phyloP scores from a whole-genome alignment of 2,797 vertebrate species.

The Pangasius krempfi region DNA sequence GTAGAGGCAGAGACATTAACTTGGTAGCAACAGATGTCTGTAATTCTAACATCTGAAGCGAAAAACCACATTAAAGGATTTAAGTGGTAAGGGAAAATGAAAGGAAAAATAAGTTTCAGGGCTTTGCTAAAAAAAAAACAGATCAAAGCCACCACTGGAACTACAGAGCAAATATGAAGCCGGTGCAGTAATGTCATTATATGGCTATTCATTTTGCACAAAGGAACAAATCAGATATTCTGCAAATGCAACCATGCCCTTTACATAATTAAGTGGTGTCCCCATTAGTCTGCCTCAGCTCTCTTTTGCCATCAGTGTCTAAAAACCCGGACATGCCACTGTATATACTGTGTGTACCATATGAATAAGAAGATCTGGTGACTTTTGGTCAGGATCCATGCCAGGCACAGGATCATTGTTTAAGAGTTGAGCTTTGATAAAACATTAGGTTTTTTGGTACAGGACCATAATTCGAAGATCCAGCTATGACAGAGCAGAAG shows the following conservation, averaged over 20 bases:
- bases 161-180: not conserved
- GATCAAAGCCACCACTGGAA: not conserved
- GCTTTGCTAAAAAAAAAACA: not conserved
- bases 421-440: not conserved
- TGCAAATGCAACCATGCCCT: not conserved
- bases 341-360: not conserved
- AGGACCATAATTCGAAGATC: not conserved
- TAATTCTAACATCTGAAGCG: not conserved
- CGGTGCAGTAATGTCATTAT: not conserved
- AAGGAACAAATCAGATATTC: constrained; percentile 20
- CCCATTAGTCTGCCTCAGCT: not conserved
- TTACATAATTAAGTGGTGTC: not conserved
- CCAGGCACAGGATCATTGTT: not conserved
- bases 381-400: not conserved
- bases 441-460: not conserved
- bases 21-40: not conserved
- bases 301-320: not conserved
- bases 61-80: not conserved
- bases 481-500: not conserved
- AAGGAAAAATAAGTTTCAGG: not conserved
- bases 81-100: not conserved
- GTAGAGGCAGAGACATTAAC: not conserved
- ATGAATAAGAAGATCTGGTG: not conserved
- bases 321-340: not conserved
- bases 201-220: not conserved